phyloP scores from a whole-genome alignment of 2,797 vertebrate genomes.

The Macroramphosus scolopax region DNA sequence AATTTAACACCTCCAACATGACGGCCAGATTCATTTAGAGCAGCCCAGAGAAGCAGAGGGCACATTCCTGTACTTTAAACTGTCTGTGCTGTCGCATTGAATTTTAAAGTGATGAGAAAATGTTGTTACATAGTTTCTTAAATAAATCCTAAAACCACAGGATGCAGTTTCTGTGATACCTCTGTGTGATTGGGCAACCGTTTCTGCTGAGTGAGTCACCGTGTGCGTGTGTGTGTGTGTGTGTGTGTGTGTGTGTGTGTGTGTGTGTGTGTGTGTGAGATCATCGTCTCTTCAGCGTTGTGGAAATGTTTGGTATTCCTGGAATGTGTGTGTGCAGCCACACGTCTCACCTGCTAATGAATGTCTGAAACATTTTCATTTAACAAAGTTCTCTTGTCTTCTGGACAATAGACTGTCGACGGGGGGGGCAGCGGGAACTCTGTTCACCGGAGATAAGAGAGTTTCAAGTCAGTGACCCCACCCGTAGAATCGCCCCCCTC shows the following conservation, averaged over 20 bases:
- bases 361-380: neutral
- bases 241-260: too few relatives aligned
- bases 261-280: too few relatives aligned
- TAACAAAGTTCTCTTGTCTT: neutral
- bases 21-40: too few relatives aligned
- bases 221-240: neutral
- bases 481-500: neutral
- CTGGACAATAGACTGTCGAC: neutral
- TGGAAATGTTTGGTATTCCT: constrained; percentile 19
- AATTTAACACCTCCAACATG: too few relatives aligned
- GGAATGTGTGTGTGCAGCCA: constrained; percentile 43
- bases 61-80: too few relatives aligned
- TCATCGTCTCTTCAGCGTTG: too few relatives aligned
- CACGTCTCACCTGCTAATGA: too few relatives aligned
- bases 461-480: neutral
- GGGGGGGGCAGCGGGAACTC: neutral
- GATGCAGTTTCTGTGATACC: constrained; percentile 50
- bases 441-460: constrained; percentile 17
- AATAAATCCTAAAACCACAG: constrained; percentile 48
- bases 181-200: constrained; percentile 4
- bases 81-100: too few relatives aligned
- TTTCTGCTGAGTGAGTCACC: constrained; percentile 26
- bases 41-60: too few relatives aligned
- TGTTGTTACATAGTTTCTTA: constrained; percentile 25
- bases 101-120: neutral